phyloP scores from a whole-genome alignment of 2,797 vertebrate species.

The Chelmon rostratus region DNA sequence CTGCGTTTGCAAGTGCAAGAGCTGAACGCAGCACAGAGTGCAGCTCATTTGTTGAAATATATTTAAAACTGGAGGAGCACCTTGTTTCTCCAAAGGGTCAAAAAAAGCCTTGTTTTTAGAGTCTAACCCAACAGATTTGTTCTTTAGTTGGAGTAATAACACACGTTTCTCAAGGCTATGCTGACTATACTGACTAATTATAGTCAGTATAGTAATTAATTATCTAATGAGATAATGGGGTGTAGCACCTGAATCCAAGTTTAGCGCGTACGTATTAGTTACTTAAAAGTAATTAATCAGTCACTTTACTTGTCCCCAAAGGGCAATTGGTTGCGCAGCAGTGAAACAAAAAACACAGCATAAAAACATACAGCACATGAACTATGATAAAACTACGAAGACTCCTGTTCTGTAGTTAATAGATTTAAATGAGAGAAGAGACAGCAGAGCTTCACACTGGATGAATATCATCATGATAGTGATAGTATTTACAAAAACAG shows the following conservation, averaged over 20 bases:
- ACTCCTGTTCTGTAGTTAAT: too few relatives aligned
- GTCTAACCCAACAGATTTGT: not conserved
- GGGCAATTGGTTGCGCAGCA: not conserved
- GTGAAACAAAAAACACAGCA: not conserved
- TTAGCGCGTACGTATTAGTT: not conserved
- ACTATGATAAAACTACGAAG: not conserved
- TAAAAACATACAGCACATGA: not conserved
- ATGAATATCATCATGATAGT: not conserved
- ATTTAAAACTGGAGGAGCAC: not conserved
- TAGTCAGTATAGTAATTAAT: too few relatives aligned
- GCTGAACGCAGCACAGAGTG: not conserved
- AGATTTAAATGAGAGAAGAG: too few relatives aligned
- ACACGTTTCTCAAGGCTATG: not conserved
- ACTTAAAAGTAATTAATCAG: not conserved
- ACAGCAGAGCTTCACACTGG: not conserved
- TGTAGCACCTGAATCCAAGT: not conserved
- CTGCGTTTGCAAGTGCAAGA: not conserved
- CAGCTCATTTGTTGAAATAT: constrained; percentile 3
- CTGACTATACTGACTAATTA: too few relatives aligned
- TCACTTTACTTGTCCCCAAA: not conserved
- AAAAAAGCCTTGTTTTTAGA: not conserved
- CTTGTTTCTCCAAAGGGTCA: not conserved
- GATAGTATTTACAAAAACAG: not conserved
- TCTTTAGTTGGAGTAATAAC: not conserved
- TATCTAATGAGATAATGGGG: too few relatives aligned